Base-by-base conservation (phyloP, 2,113 vertebrate genomes). In the Leptosomus discolor region DNA sequence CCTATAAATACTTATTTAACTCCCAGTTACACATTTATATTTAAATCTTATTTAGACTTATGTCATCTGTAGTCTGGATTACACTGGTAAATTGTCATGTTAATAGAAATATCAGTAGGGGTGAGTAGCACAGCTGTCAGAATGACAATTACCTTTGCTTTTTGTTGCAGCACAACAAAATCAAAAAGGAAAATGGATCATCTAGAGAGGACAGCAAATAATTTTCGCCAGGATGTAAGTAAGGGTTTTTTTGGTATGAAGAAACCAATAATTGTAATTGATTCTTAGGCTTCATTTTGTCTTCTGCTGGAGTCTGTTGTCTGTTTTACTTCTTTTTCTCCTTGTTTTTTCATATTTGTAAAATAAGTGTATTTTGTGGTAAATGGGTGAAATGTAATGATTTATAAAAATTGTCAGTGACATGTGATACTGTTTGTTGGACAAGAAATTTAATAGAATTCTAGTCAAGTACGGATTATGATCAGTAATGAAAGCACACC, bases 201-300 rank as follows among this genome's bases (percentile, higher is more conserved):
- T 97, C 97, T 99, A 43, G 98, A 99, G 92, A 99, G 98, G 97
- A 99, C 99, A 20, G 98, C 99, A 50, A 98, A 91, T 94, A 99
- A 99, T 94, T 95, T 97, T 97, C 98, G 99, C 87, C 99, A 98
- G 81, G 98, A 98, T 98, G 99, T 99, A 92, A 98, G 99, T 98
- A 34, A 19, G 13, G 14, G 43, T 45, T 46, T 46, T 46, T 46
- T 29, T 67, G 15, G n/a, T 93, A 22, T 22, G 9, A 69, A 77
- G 24, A 74, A 81, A 68, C 12, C 56, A 43, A 67, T 83, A 64
- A 70, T 71, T 60, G 8, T 67, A 41, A 90, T 93, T 13, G 3
- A 34, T 92, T 87, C 60, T 63, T 76, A 63, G 41, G 23, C 32
- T 78, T 67, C 26, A 20, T 74, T 94, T 88, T 92, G 23, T 63